Base-by-base conservation (phyloP, 2,888 invertebrate species). In the Sicus ferrugineus region DNA sequence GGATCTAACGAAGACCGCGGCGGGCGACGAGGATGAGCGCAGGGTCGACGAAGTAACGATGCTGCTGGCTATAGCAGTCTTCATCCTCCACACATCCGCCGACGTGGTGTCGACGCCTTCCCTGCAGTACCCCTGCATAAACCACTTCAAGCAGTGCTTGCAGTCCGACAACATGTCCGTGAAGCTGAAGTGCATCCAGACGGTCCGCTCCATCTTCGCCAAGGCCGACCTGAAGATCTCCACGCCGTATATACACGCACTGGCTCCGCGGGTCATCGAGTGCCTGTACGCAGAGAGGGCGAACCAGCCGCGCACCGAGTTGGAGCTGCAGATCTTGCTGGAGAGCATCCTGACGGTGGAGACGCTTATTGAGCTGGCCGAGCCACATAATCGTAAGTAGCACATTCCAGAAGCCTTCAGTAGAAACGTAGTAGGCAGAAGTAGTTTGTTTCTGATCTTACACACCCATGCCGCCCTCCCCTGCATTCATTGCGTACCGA, bases 121-220 rank as follows among this genome's bases (percentile, higher is more conserved):
- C 77, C 86, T 97, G 67, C 93, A 95, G 83, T 95, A 94, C 84
- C 95, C 96, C 0, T 95, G 95, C 81, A 93, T 97, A 78, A 95
- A 96, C 87, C 93, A 96, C 81, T 96, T 96, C 86, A 88, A 94
- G 46, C 93, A 94, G 79, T 93, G 95, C 77, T 87, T 94, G 66
- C 90, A 91, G 78, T 90, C 89, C 71, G 87, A 89, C 52, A 89
- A 90, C 81, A 85, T 88, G 72, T 85, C 87, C 89, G 90, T 94
- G 0, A 90, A 90, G 79, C 84, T 93, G 68, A 93, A 93, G 81
- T 93, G 93, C 80, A 89, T 95, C 50, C 93, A 93, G 85, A 91
- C 93, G 2, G 86, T 95, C 64, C 89, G 89, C 76, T 91, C 93
- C 0, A 89, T 96, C 69, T 94, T 95, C 81, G 87, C 89, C 54